phyloP scores from a whole-genome alignment of 2,797 vertebrate genomes.

The Erithacus rubecula region DNA sequence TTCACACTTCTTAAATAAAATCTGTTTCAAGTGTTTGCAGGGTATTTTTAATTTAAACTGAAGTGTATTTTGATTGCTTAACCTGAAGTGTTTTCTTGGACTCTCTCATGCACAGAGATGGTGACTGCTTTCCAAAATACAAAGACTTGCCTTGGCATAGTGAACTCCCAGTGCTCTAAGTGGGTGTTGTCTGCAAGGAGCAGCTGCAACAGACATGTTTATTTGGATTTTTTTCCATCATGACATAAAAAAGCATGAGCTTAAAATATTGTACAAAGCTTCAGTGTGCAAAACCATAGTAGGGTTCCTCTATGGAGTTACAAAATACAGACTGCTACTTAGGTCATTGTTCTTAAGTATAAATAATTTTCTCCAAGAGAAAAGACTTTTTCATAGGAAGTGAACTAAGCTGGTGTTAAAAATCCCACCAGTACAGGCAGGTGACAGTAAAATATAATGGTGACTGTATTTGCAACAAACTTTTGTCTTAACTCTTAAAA shows the following conservation, averaged over 20 bases:
- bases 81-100: neutral
- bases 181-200: neutral
- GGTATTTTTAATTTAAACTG: neutral
- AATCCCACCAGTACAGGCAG: neutral
- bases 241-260: neutral
- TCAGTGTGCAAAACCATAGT: neutral
- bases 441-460: neutral
- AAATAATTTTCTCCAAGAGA: neutral
- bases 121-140: neutral
- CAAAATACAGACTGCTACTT: neutral
- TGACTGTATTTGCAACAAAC: neutral
- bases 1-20: constrained; percentile 18
- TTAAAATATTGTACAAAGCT: neutral
- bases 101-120: neutral
- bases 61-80: neutral
- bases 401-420: neutral
- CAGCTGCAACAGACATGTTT: neutral
- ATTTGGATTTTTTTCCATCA: neutral
- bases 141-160: neutral
- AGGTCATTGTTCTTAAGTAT: neutral
- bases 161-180: neutral
- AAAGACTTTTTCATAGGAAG: neutral
- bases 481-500: neutral
- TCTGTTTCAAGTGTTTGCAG: constrained; percentile 4
- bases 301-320: neutral